Percentiles rank a stretch among this genome's conserved stretches.
Evolutionary conservation across 2,797 vertebrate species (phyloP).

Genomic region (Bradypodion ventrale): DNA sequence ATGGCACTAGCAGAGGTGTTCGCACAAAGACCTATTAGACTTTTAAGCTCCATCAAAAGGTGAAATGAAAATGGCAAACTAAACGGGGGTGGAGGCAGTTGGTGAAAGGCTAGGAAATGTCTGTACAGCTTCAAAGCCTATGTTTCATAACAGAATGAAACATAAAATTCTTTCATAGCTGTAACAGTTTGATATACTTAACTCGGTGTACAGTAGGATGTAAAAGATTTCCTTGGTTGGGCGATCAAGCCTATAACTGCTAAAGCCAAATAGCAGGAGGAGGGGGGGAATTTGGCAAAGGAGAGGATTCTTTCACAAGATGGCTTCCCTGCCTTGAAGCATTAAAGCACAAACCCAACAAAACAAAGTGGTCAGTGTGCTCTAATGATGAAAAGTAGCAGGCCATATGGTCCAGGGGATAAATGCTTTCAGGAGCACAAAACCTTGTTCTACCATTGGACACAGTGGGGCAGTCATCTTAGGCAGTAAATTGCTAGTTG

Average conservation of each 20-base stretch:
- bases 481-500: neutral
- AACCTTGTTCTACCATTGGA: no score
- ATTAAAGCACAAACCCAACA: neutral
- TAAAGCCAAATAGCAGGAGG: conserved; percentile 19
- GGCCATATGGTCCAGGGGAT: neutral
- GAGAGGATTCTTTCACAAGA: neutral
- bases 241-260: conserved; percentile 2
- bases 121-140: conserved; percentile 2
- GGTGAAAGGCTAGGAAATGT: conserved; percentile 24
- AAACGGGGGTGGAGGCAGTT: no score
- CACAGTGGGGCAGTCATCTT: no score
- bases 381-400: neutral
- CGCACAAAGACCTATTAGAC: conserved; percentile 11
- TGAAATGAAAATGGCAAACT: neutral
- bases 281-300: neutral
- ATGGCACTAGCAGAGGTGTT: neutral
- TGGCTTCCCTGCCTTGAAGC: neutral
- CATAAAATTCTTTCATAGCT: conserved; percentile 36
- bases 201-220: conserved; percentile 11
- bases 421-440: neutral
- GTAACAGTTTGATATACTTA: conserved; percentile 15
- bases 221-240: conserved; percentile 9
- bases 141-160: neutral
- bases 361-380: neutral
- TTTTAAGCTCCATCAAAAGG: conserved; percentile 11